These are phyloP conservation scores for Synanceia verrucosa DNA, from an alignment of 2,797 vertebrate genomes.

Conservation along the genomic window DNA sequence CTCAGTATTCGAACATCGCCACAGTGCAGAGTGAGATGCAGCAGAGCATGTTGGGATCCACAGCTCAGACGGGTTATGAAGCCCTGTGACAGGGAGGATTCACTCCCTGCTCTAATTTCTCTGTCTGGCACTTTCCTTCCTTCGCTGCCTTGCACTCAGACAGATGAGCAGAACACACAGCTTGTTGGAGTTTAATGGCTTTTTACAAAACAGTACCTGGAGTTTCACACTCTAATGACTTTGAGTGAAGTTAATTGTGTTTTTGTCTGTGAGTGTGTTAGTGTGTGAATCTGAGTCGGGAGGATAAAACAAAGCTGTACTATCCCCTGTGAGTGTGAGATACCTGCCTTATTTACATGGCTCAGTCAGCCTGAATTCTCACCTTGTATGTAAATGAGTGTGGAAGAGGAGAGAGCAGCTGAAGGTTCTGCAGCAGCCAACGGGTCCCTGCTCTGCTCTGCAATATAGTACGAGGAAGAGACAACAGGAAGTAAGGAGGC, in stretches of 20 bases:
- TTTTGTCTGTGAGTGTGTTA: slow-evolving; percentile 16
- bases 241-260: slow-evolving; percentile 33
- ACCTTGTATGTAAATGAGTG: slow-evolving; percentile 19
- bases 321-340: slow-evolving; percentile 26
- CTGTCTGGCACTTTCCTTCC: background rate
- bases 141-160: background rate
- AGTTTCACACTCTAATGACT: slow-evolving; percentile 44
- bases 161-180: background rate
- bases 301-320: slow-evolving; percentile 25
- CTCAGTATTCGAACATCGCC: background rate
- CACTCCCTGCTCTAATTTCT: background rate
- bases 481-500: no score
- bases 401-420: background rate
- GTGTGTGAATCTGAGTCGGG: slow-evolving; percentile 15
- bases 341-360: slow-evolving; percentile 38
- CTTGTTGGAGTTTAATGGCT: slow-evolving; percentile 38
- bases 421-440: background rate
- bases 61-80: background rate
- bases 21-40: no score
- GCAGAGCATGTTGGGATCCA: background rate
- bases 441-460: background rate
- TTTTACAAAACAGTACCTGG: slow-evolving; percentile 43
- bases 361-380: slow-evolving; percentile 16
- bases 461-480: no score
- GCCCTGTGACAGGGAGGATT: background rate